Evolutionary conservation across 1,140 invertebrate species (phyloP).

Genomic region (Zophobas atratus): DNA sequence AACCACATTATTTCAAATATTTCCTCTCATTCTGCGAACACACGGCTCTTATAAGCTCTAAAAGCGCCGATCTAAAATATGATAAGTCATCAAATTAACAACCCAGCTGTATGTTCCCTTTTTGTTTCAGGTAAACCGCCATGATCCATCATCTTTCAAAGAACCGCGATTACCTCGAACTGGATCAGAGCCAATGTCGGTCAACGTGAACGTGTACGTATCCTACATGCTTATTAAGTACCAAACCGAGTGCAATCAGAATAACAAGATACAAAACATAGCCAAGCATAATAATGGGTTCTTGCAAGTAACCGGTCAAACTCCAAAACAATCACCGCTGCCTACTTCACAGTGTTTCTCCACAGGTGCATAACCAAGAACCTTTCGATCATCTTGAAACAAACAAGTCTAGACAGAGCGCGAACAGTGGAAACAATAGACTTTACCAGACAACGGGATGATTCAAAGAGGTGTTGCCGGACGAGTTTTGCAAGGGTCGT

Average conservation of each 20-base stretch:
- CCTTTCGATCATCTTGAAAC: neutral
- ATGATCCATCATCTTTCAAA: neutral
- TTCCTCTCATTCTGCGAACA: too few relatives aligned
- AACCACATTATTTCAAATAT: too few relatives aligned
- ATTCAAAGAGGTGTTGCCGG: constrained; percentile 38
- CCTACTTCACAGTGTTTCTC: constrained; percentile 1
- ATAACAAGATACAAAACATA: constrained; percentile 9
- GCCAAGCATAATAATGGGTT: constrained; percentile 24
- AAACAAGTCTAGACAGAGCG: constrained; percentile 15
- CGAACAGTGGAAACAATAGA: constrained; percentile 35
- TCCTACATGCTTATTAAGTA: constrained; percentile 21
- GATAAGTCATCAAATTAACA: neutral
- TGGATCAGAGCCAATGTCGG: constrained; percentile 15
- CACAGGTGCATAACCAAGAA: constrained; percentile 18
- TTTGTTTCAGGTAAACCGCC: constrained; percentile 1
- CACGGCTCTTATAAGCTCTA: too few relatives aligned
- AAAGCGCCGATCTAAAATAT: too few relatives aligned
- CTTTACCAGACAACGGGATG: constrained; percentile 17
- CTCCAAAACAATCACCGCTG: constrained; percentile 30
- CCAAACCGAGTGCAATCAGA: constrained; percentile 4
- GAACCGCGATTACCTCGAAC: neutral
- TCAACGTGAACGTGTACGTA: constrained; percentile 5
- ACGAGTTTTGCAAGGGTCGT: constrained; percentile 44
- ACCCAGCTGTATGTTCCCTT: neutral
- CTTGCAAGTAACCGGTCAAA: neutral